Evolutionary conservation across 2,888 invertebrate genomes (phyloP), one percentile per base, ranked within the genome.

Genomic region (Dynastes maya): DNA sequence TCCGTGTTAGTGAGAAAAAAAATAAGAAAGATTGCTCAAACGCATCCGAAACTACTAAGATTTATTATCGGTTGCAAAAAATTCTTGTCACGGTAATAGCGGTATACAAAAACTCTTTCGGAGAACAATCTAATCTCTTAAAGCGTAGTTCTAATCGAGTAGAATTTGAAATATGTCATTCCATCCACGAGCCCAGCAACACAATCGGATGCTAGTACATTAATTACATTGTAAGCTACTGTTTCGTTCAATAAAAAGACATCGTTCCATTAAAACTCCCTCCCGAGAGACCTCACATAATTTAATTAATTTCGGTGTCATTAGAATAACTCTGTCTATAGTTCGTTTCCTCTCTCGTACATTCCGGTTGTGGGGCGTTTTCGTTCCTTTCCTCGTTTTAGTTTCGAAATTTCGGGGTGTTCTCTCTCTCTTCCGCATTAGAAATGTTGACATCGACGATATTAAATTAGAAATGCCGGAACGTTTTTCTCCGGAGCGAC

Each of bases 221-320:
- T 58, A 72, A 72, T 72, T 72, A 72, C 58, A 71, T 40, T 37
- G 40, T 58, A 58, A 72, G 72, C 58, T 72, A 58, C 40, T 40
- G 45, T 55, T 58, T 55, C 72, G 68, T 72, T 40, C 40, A 58
- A 72, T 72, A 58, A 72, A 58, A 72, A 29, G 72, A 72, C 72
- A 72, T 55, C 58, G 72, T 58, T 72, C 72, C 72, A 72, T 72
- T 72, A 72, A 72, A 72, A 53, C 70, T 72, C 51, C 37, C 72
- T 27, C 45, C 32, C 72, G 5, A 37, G 72, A 53, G 72, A 72
- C 40, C 58, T 55, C 40, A 45, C 72, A 72, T 72, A 72, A 72
- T 72, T 72, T 72, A 72, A 72, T 72, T 72, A 72, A 61, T 72
- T 72, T 58, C 58, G 58, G 58, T 72, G 58, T 72, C 72, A 72